Conservation (phyloP, 2,113 vertebrate genomes). For the Lutjanus erythropterus region DNA sequence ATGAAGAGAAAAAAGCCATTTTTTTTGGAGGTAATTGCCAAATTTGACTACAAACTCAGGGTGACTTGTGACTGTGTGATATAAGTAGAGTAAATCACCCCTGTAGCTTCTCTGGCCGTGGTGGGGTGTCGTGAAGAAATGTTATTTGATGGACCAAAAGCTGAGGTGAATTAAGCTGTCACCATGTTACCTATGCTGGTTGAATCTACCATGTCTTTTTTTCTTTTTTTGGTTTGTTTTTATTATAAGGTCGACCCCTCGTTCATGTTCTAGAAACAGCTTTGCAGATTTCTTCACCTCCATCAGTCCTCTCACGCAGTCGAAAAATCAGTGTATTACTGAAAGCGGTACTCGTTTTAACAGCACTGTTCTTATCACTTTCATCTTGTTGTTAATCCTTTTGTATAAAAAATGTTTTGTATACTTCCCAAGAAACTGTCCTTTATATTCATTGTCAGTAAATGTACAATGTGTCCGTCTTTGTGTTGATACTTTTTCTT, state of each 20-base stretch:
- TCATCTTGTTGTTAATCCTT: constrained; percentile 71
- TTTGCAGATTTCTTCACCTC: constrained; percentile 84
- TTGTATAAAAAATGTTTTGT: constrained; percentile 77
- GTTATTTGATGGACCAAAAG: constrained; percentile 75
- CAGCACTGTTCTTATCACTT: constrained; percentile 70
- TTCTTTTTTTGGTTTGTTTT: background rate
- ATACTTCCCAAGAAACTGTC: constrained; percentile 68
- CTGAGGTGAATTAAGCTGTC: constrained; percentile 71
- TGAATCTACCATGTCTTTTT: constrained; percentile 47
- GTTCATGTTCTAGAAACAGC: constrained; percentile 63
- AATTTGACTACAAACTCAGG: constrained; percentile 92
- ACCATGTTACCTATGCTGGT: constrained; percentile 64
- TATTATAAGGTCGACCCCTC: constrained; percentile 57
- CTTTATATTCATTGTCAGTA: constrained; percentile 64
- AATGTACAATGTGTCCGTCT: constrained; percentile 63
- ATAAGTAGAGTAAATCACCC: constrained; percentile 57
- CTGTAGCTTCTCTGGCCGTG: constrained; percentile 49
- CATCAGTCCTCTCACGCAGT: constrained; percentile 39
- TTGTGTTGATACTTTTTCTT: constrained; percentile 51
- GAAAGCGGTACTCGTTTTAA: constrained; percentile 66
- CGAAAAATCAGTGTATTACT: constrained; percentile 49
- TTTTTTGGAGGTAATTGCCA: constrained; percentile 95
- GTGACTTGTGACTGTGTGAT: constrained; percentile 78
- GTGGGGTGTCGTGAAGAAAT: constrained; percentile 56
- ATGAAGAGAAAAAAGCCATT: constrained; percentile 88